Conservation (phyloP, 2,113 vertebrate species). For the Rhinoptilus africanus region DNA sequence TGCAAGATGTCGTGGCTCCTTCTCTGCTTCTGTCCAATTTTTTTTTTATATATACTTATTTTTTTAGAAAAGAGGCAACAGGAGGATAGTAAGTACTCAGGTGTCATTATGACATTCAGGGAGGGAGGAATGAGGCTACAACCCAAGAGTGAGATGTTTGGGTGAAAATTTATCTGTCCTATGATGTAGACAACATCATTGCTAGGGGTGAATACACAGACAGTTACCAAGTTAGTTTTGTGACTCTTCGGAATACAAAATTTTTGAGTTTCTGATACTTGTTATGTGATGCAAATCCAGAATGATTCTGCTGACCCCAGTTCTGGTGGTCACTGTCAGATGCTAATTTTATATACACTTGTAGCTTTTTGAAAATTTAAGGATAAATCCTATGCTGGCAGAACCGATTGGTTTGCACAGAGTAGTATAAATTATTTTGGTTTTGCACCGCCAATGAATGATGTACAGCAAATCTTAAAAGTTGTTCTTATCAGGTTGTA, state of each 20-base stretch:
- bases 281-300: neutral
- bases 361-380: neutral
- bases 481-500: neutral
- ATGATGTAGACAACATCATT: neutral
- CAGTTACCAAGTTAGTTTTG: neutral
- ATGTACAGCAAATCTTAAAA: neutral
- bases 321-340: neutral
- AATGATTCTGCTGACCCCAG: neutral
- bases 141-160: neutral
- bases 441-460: neutral
- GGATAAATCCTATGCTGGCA: neutral
- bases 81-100: neutral
- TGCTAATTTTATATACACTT: neutral
- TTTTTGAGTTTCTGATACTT: neutral
- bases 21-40: accelerated
- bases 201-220: neutral
- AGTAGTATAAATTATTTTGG: neutral
- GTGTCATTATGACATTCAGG: neutral
- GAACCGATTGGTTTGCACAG: neutral
- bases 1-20: neutral
- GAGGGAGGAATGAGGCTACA: neutral
- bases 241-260: neutral
- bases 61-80: neutral
- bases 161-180: neutral
- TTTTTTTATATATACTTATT: neutral